Percentiles rank a stretch among this genome's conserved stretches.
Conservation (phyloP, 2,113 vertebrate genomes). For the Pituophis catenifer region DNA sequence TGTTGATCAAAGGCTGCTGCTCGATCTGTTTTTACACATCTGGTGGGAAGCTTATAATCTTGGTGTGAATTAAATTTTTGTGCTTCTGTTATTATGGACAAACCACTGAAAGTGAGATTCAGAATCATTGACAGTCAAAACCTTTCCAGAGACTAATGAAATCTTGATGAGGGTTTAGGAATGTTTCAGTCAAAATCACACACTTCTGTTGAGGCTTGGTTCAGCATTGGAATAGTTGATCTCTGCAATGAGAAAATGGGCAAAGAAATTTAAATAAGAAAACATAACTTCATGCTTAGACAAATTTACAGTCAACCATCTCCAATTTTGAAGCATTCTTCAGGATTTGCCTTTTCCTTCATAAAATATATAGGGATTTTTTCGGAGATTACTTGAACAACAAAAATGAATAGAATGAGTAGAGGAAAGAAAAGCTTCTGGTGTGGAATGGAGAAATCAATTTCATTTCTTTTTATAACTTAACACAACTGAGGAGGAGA, state of each 20-base stretch:
- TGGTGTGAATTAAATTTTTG: background rate
- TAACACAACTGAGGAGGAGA: slow-evolving; percentile 1
- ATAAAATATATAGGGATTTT: slow-evolving; percentile 4
- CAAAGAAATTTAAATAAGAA: background rate
- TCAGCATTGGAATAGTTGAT: background rate
- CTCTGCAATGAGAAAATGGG: background rate
- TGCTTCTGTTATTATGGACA: background rate
- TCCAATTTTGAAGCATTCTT: slow-evolving; percentile 30
- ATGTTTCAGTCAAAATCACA: background rate
- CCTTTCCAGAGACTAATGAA: background rate
- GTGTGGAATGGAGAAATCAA: background rate
- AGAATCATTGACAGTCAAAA: background rate
- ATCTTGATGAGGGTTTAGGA: background rate
- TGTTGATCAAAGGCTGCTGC: background rate
- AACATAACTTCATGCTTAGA: background rate
- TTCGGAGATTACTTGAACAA: background rate
- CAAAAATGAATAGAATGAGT: background rate
- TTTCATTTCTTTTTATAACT: background rate
- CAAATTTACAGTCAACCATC: slow-evolving; percentile 38
- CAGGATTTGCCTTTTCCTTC: slow-evolving; percentile 15
- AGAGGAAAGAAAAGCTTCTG: background rate
- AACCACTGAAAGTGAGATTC: background rate
- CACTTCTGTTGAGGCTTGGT: background rate
- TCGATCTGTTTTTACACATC: background rate
- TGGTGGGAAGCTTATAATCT: background rate